A percentile compares a stretch with the other conserved stretches of the same genome.
These are phyloP conservation scores for Tenrec ecaudatus DNA, from an alignment of 2,113 vertebrate genomes.

Conservation along the genomic window DNA sequence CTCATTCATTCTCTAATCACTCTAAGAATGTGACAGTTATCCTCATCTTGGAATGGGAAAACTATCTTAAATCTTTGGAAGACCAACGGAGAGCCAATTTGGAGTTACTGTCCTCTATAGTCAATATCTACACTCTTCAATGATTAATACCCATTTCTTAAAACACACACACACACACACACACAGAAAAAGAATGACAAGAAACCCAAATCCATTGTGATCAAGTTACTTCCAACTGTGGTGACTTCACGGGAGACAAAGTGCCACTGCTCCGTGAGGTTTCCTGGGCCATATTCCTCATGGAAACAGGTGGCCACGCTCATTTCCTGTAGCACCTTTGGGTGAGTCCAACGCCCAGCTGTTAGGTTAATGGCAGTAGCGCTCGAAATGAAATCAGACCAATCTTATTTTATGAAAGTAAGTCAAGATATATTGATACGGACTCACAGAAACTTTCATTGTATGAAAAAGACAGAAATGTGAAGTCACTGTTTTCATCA, in stretches of 20 bases:
- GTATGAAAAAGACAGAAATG: too few relatives aligned
- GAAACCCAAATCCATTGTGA: neutral
- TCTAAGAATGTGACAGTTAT: neutral
- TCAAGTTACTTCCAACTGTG: neutral
- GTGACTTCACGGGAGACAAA: neutral
- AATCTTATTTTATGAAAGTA: neutral
- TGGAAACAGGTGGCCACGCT: too few relatives aligned
- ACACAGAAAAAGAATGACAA: neutral
- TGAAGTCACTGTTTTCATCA: too few relatives aligned
- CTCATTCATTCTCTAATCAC: constrained; percentile 6
- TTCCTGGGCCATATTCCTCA: too few relatives aligned
- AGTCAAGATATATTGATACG: too few relatives aligned
- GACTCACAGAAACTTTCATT: too few relatives aligned
- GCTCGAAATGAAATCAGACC: neutral
- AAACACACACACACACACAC: too few relatives aligned
- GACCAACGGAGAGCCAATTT: neutral
- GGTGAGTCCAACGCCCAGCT: neutral
- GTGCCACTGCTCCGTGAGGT: neutral
- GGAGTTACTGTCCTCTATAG: neutral
- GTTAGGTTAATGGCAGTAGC: neutral
- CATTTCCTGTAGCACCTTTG: neutral
- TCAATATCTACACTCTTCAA: neutral
- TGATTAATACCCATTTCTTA: neutral
- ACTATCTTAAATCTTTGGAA: neutral
- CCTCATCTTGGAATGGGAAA: neutral